phyloP scores from a whole-genome alignment of 2,113 vertebrate species.

The Pithys albifrons region DNA sequence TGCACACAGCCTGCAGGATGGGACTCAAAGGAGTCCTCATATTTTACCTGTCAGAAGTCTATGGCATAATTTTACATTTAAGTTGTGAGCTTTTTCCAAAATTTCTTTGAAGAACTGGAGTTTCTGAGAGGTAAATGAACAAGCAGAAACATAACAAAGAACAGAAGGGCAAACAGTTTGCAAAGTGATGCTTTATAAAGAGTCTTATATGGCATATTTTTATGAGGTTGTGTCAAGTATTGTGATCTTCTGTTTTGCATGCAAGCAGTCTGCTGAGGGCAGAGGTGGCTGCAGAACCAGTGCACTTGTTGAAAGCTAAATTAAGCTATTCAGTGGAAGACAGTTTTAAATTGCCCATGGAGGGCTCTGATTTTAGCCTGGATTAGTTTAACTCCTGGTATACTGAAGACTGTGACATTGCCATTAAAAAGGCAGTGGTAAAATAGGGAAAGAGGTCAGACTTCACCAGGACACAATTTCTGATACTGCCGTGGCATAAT shows the following conservation, averaged over 20 bases:
- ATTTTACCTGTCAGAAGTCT: not conserved
- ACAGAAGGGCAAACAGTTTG: not conserved
- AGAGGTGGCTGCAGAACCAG: not conserved
- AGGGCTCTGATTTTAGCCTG: not conserved
- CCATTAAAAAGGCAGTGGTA: not conserved
- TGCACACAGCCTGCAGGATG: not conserved
- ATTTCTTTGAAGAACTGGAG: not conserved
- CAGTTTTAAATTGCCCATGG: not conserved
- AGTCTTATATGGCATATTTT: not conserved
- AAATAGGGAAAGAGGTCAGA: not conserved
- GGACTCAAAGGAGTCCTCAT: not conserved
- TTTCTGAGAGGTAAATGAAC: not conserved
- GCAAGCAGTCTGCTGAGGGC: not conserved
- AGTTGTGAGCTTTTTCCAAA: not conserved
- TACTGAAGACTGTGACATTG: not conserved
- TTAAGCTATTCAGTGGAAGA: not conserved
- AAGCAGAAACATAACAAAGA: not conserved
- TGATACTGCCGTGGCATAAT: not conserved
- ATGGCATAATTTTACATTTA: not conserved
- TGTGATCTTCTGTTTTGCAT: not conserved
- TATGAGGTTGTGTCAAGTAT: not conserved
- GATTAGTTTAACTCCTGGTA: not conserved
- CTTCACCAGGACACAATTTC: not conserved
- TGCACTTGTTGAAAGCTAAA: not conserved
- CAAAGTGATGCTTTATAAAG: not conserved